Evolutionary conservation across 1,140 invertebrate species (phyloP).

Genomic region (Drosophila melanica): DNA sequence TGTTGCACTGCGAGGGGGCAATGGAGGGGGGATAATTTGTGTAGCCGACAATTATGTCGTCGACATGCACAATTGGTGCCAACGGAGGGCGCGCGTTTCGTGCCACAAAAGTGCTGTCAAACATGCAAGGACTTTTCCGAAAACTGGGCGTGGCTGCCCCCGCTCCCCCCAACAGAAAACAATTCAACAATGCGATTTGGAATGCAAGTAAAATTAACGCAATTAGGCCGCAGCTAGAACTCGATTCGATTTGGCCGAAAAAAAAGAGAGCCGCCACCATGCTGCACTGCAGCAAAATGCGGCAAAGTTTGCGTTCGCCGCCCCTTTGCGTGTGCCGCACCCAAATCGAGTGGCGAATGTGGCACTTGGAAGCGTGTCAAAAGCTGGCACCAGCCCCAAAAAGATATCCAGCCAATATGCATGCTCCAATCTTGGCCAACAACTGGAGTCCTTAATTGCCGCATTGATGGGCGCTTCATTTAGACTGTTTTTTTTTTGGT

Average conservation of each 20-base stretch:
- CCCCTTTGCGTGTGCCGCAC: slow-evolving; percentile 54
- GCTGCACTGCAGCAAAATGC: slow-evolving; percentile 32
- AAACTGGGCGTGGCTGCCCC: slow-evolving; percentile 20
- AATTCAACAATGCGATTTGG: slow-evolving; percentile 59
- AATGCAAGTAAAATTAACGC: slow-evolving; percentile 76
- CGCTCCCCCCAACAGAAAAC: slow-evolving; percentile 40
- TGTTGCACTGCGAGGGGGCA: slow-evolving; percentile 31
- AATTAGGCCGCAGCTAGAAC: slow-evolving; percentile 68
- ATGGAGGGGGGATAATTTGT: slow-evolving; percentile 52
- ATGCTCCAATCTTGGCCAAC: slow-evolving; percentile 10
- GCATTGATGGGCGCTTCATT: slow-evolving; percentile 45
- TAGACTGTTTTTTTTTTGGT: slow-evolving; percentile 19
- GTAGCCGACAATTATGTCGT: slow-evolving; percentile 70
- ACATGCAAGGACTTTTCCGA: slow-evolving; percentile 56
- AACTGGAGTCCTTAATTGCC: slow-evolving; percentile 44
- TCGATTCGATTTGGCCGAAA: slow-evolving; percentile 54
- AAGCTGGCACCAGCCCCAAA: slow-evolving; percentile 47
- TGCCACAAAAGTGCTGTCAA: slow-evolving; percentile 62
- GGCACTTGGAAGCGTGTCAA: slow-evolving; percentile 72
- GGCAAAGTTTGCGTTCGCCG: slow-evolving; percentile 19
- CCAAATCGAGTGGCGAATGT: slow-evolving; percentile 69
- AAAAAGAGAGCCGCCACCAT: slow-evolving; percentile 12
- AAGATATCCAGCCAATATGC: slow-evolving; percentile 22
- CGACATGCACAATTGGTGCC: slow-evolving; percentile 63
- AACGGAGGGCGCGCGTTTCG: neutral